phyloP scores from a whole-genome alignment of 2,797 vertebrate species.

The Botia almorhae region DNA sequence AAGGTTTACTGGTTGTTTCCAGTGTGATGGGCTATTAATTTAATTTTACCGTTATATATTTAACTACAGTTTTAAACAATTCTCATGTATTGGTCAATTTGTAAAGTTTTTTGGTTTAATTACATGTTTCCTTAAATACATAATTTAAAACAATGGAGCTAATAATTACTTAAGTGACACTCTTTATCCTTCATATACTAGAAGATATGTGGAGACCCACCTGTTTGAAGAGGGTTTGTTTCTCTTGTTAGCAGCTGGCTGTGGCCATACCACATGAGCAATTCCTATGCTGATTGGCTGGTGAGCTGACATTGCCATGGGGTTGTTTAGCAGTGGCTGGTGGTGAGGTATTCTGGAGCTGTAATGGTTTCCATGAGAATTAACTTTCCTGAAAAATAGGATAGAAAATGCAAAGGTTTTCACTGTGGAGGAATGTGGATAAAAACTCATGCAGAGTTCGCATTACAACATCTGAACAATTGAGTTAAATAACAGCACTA shows the following conservation, averaged over 20 bases:
- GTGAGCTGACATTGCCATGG: slow-evolving; percentile 94
- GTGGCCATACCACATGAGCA: slow-evolving; percentile 97
- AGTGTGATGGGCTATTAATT: too few species aligned
- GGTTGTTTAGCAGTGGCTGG: slow-evolving; percentile 93
- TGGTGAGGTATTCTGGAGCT: slow-evolving; percentile 92
- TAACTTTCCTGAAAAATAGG: slow-evolving; percentile 86
- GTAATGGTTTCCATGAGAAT: slow-evolving; percentile 93
- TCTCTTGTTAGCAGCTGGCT: slow-evolving; percentile 90
- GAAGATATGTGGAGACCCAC: slow-evolving; percentile 69
- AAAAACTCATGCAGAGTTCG: neutral
- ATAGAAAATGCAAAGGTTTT: slow-evolving; percentile 4
- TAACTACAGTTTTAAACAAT: neutral
- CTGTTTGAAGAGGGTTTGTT: slow-evolving; percentile 92
- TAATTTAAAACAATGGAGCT: too few species aligned
- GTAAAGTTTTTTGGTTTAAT: neutral
- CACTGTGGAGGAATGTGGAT: neutral
- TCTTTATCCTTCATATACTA: neutral
- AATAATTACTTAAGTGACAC: neutral
- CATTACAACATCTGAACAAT: slow-evolving; percentile 5
- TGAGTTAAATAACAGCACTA: neutral
- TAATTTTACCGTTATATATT: neutral
- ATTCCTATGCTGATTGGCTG: slow-evolving; percentile 98
- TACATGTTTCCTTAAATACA: neutral
- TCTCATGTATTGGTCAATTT: too few species aligned
- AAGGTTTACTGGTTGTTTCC: too few species aligned